A percentile compares a stretch with the other conserved stretches of the same genome.
Conservation (phyloP, 2,888 invertebrate genomes). For the Oithona nana region DNA sequence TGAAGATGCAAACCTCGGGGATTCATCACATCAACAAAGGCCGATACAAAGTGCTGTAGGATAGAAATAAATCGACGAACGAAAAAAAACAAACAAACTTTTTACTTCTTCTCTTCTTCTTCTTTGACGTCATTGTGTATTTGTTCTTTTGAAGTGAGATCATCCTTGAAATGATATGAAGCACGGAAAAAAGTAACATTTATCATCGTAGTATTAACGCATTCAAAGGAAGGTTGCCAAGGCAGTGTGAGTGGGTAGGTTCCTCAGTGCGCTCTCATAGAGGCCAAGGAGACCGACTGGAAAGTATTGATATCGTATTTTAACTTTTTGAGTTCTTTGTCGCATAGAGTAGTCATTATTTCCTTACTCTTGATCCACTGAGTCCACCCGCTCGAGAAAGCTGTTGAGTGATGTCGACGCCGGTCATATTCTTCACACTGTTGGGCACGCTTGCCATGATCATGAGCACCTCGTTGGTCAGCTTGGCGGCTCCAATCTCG, state of each 20-base stretch:
- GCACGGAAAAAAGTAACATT: neutral
- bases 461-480: conserved; percentile 79
- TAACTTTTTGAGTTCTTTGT: no score
- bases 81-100: no score
- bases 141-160: no score
- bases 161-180: no score
- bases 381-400: neutral
- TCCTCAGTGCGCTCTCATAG: neutral
- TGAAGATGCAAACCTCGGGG: conserved; percentile 67
- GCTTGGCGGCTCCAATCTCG: conserved; percentile 78
- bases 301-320: no score
- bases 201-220: neutral
- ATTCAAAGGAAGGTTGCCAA: neutral
- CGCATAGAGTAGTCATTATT: no score
- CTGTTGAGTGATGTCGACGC: conserved; percentile 52
- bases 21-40: conserved; percentile 76
- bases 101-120: no score
- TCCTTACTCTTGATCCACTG: neutral
- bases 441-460: conserved; percentile 82
- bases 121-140: no score
- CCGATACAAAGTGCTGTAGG: conserved; percentile 76
- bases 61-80: no score
- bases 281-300: neutral
- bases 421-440: conserved; percentile 74
- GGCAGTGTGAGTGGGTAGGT: neutral